Conservation (phyloP, 2,113 vertebrate species). For the Lates calcarifer region DNA sequence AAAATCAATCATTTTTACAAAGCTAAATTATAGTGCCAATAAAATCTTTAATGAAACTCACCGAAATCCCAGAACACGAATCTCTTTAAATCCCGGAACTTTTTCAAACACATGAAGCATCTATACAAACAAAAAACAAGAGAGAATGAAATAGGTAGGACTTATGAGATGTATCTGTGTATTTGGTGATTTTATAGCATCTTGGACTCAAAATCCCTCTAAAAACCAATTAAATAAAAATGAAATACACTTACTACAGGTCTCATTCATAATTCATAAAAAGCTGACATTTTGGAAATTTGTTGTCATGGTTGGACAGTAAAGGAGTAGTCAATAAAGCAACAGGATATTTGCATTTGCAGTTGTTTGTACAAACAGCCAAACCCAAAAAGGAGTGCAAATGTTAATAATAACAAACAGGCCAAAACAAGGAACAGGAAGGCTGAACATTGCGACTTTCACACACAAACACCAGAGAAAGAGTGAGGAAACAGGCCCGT, state of each 20-base stretch:
- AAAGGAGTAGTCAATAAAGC: too few species aligned
- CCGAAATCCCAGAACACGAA: conserved; percentile 91
- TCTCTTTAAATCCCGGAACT: conserved; percentile 94
- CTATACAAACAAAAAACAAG: conserved; percentile 76
- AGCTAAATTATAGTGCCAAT: neutral
- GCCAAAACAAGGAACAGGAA: neutral
- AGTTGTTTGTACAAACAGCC: too few species aligned
- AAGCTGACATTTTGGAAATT: neutral
- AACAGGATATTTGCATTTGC: too few species aligned
- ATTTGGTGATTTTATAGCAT: neutral
- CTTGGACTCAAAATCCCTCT: too few species aligned
- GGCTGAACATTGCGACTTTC: neutral
- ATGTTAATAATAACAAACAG: neutral
- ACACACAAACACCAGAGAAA: neutral
- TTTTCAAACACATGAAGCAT: conserved; percentile 92
- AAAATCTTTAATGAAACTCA: conserved; percentile 80
- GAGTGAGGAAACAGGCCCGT: too few species aligned
- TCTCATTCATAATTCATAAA: neutral
- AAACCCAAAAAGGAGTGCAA: neutral
- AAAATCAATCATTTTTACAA: conserved; percentile 14
- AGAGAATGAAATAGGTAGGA: neutral
- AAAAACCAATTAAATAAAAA: too few species aligned
- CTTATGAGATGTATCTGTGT: neutral
- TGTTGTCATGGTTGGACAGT: neutral
- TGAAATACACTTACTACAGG: too few species aligned